Base-by-base conservation (phyloP, 2,888 invertebrate genomes). In the Megalurothrips usitatus region DNA sequence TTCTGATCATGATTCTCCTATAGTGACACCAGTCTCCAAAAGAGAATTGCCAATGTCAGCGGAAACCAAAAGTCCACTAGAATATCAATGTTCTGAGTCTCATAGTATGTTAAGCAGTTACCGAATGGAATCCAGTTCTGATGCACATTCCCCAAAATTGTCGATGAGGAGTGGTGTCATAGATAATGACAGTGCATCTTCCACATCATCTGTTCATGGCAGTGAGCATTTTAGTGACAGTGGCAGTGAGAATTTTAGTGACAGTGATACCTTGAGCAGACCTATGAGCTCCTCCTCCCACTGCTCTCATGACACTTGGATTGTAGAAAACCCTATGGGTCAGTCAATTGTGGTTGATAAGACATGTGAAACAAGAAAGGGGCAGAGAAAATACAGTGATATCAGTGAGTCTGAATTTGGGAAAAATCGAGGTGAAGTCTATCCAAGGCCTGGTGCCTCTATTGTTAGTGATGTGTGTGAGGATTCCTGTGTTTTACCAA, bases 301-400 rank as follows among this genome's bases (percentile, higher is more conserved):
- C 68, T 75, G 68, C 26, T 75, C 68, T 12, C 26, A 75, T 11
- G 23, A 75, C 26, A 75, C 68, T 75, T 75, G 68, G 68, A n/a
- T 75, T 2, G 68, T 26, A 26, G 10, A 10, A 26, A 75, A 12
- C 12, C 68, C 68, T 58, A 58, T 17, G n/a, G 34, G 19, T 58
- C 3, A 68, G 68, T 11, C 52, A 11, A 52, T 14, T 14, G 52
- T 17, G 17, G 52, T 6, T 14, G 52, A 52, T 52, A 52, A 17
- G 11, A 52, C 11, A 52, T 58, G 58, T 14, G 0, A 9, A 17
- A 19, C 58, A 58, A 14, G 58, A 17, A 58, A 19, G 6, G 14
- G 17, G 58, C 19, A 17, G 6, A 17, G 19, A 58, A 58, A 4
- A 6, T 58, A 6, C 58, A 58, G 58, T 17, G 58, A 14, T 58